Evolutionary conservation across 2,113 vertebrate species (phyloP), one percentile per base, ranked within the genome.

Genomic region (Hippocampus barbouri): DNA sequence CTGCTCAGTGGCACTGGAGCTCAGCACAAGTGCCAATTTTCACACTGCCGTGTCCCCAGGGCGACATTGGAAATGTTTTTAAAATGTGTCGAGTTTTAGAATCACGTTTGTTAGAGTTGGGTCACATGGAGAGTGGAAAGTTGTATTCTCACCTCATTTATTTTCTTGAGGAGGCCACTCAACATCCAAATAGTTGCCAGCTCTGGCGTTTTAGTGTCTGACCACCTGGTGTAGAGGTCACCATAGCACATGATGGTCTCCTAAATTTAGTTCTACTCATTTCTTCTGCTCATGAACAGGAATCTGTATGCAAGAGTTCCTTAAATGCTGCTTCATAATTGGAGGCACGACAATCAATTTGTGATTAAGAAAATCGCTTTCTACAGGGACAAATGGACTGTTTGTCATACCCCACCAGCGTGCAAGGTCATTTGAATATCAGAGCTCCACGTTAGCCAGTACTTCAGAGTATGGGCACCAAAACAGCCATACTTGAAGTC

Each of bases 231-330:
- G 69, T 77, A 69, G 62, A 75, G 81, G 70, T 87, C 86, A 89
- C 76, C 77, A 75, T 61, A 71, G 79, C 83, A 20, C 83, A 85
- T 79, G 83, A 88, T 83, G 85, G 80, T 81, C 78, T 79, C 82
- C 90, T 92, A 92, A 91, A 88, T 91, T 91, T 91, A 91, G 87
- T 81, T 69, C 62, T 57, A 66, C 76, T 73, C 71, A 82, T 83
- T 83, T 85, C 63, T 74, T 80, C 83, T 65, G 74, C 77, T 79
- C 66, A 72, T 34, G 9, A 79, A 68, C 30, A 27, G 38, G 5
- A 5, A 70, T 72, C 67, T 73, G 61, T 74, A 34, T 60, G 43
- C 38, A 70, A 68, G 23, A 72, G 61, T 80, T 82, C 73, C 27
- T 69, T 45, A 23, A 14, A 25, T 66, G n/a, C 20, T n/a, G 21